Base-by-base conservation (phyloP, 2,797 vertebrate species). In the Lophotriccus pileatus region DNA sequence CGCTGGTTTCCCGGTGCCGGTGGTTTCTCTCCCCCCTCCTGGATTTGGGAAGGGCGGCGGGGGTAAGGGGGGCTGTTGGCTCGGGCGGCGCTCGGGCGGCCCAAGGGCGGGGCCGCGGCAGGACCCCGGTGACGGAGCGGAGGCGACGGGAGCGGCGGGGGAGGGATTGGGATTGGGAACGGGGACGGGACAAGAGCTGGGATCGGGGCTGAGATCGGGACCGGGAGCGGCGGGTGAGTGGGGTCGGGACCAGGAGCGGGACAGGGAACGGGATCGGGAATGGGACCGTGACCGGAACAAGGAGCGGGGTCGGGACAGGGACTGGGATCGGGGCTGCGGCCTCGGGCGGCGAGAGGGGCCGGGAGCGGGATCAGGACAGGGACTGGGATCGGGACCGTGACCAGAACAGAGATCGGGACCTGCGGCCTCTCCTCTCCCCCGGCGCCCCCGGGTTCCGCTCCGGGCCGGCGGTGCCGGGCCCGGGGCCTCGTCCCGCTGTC, bases 181-280 rank as follows among this genome's bases (percentile, higher is more conserved):
- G 55, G 55, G 30, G 14, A 11, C 14, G 21, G 62, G 41, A 23
- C 1, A 7, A 34, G 56, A 17, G 8, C 10, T 16, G 19, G 22
- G 9, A 24, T 15, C 22, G 22, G n/a, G n/a, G 41, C 23, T 24
- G 7, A 25, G 23, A 58, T 17, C 34, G 34, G 56, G 56, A 36
- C 34, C 72, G 17, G 37, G 49, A 77, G 11, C 50, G 58, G 34
- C 28, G 8, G 73, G 84, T 70, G 74, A 86, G 84, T 10, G 50
- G 50, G 56, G 24, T 9, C 15, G 6, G 55, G 55, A 58, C 9
- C n/a, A 23, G 39, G 39, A 41, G 1, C 2, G 20, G 53, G 19
- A 9, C 3, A 0, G 4, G 52, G 20, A 16, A 0, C 5, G n/a
- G 64, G 9, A 27, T 1, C 6, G 22, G 47, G 60, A 9, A 7